These are phyloP conservation scores for Trachelus troglodyta DNA, from an alignment of 2,888 invertebrate species.

Conservation along the genomic window DNA sequence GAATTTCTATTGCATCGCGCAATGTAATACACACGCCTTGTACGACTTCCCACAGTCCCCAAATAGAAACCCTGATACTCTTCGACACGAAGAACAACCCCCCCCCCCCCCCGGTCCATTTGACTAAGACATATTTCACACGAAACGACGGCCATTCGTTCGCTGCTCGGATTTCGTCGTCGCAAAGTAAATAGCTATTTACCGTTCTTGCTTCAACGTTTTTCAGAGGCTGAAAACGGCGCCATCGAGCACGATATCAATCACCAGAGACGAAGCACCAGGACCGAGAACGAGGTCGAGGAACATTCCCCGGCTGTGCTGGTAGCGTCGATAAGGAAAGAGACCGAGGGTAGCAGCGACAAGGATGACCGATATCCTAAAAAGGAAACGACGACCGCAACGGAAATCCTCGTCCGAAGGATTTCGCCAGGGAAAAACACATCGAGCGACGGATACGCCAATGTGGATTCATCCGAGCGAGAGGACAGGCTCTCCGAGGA, in stretches of 20 bases:
- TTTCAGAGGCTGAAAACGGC: constrained; percentile 40
- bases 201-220: constrained; percentile 24
- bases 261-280: constrained; percentile 35
- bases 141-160: not conserved
- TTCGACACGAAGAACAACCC: not conserved
- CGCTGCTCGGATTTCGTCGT: not conserved
- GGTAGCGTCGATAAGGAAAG: constrained; percentile 20
- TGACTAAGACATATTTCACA: not conserved
- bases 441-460: not conserved
- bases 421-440: not conserved
- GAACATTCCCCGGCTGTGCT: not conserved
- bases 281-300: not conserved
- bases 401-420: not conserved
- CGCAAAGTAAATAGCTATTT: constrained; percentile 21
- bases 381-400: not conserved
- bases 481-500: not conserved
- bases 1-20: not conserved
- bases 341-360: constrained; percentile 6
- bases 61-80: not conserved
- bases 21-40: not conserved
- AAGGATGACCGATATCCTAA: not conserved
- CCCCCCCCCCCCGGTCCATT: not conserved
- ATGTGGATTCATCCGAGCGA: not conserved
- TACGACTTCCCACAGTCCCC: too few species aligned
- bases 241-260: constrained; percentile 40